phyloP scores from a whole-genome alignment of 64 coral and sea anemone species.

The Platygyra sinensis region DNA sequence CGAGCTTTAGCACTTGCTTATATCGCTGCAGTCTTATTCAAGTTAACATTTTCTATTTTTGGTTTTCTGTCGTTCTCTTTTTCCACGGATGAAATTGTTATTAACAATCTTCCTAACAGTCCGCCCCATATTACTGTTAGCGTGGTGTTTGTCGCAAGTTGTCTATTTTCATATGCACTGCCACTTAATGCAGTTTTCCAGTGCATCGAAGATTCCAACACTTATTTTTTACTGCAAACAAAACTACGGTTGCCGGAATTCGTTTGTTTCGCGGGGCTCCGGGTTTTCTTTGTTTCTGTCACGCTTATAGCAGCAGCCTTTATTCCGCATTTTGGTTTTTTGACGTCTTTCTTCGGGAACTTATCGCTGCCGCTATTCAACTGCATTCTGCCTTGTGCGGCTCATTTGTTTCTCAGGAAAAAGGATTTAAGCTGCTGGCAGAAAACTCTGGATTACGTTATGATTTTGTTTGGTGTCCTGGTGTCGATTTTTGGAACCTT shows the following conservation, averaged over 20 bases:
- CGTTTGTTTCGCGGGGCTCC: neutral
- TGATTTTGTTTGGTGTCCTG: neutral
- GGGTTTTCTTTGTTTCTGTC: constrained; percentile 5
- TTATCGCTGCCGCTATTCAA: constrained; percentile 19
- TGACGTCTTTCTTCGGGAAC: constrained; percentile 11
- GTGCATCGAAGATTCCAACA: constrained; percentile 7
- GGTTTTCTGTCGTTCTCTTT: constrained; percentile 50
- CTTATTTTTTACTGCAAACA: neutral
- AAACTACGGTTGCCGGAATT: neutral
- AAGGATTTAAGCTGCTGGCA: neutral
- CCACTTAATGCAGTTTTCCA: constrained; percentile 8
- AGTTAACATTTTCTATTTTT: constrained; percentile 18
- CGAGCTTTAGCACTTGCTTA: constrained; percentile 17
- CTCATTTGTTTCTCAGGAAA: neutral
- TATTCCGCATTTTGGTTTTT: constrained; percentile 50
- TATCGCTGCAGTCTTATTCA: neutral
- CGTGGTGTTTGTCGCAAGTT: neutral
- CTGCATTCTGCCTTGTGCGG: constrained; percentile 8
- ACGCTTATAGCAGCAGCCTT: neutral
- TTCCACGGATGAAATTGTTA: constrained; percentile 40
- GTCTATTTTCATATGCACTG: constrained; percentile 27
- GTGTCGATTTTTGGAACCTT: constrained; percentile 1
- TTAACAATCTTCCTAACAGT: constrained; percentile 28
- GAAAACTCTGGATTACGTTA: neutral
- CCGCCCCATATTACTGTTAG: neutral